Percentiles rank a stretch among this genome's conserved stretches.
These are phyloP conservation scores for Hyphantria cunea DNA, from an alignment of 1,140 invertebrate genomes.

Conservation along the genomic window DNA sequence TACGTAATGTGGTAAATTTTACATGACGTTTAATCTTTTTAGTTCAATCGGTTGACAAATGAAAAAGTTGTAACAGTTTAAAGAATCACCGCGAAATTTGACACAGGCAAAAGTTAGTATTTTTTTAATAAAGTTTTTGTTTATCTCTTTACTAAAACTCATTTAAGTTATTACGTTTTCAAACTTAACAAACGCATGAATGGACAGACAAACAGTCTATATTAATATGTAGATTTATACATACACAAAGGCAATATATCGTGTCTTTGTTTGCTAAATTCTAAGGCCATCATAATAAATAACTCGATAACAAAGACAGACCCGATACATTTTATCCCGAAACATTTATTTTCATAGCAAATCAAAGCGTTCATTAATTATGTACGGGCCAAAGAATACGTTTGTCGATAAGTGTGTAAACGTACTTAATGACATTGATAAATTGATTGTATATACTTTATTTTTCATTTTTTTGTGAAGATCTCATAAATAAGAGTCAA, in stretches of 20 bases:
- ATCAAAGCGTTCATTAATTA: constrained; percentile 47
- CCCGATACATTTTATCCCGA: constrained; percentile 28
- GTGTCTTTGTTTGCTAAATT: constrained; percentile 7
- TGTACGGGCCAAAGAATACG: constrained; percentile 33
- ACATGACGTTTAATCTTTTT: too few species aligned
- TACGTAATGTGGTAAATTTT: too few species aligned
- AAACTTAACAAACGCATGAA: too few species aligned
- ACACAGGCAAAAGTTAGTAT: too few species aligned
- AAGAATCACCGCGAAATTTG: too few species aligned
- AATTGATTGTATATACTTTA: constrained; percentile 27
- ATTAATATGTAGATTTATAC: neutral
- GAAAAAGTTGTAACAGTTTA: too few species aligned
- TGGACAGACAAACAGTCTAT: too few species aligned
- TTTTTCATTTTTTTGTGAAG: constrained; percentile 6
- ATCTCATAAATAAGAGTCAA: neutral
- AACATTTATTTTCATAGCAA: constrained; percentile 44
- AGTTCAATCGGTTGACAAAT: too few species aligned
- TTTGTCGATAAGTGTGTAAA: constrained; percentile 31
- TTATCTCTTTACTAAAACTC: too few species aligned
- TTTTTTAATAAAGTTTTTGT: too few species aligned
- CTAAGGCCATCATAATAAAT: constrained; percentile 29
- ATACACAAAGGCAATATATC: constrained; percentile 5
- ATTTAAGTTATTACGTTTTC: too few species aligned
- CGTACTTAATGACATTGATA: constrained; percentile 37
- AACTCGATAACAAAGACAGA: constrained; percentile 21